Evolutionary conservation across 2,113 vertebrate genomes (phyloP), one percentile per base, ranked within the genome.

Genomic region (Lepisosteus oculatus): DNA sequence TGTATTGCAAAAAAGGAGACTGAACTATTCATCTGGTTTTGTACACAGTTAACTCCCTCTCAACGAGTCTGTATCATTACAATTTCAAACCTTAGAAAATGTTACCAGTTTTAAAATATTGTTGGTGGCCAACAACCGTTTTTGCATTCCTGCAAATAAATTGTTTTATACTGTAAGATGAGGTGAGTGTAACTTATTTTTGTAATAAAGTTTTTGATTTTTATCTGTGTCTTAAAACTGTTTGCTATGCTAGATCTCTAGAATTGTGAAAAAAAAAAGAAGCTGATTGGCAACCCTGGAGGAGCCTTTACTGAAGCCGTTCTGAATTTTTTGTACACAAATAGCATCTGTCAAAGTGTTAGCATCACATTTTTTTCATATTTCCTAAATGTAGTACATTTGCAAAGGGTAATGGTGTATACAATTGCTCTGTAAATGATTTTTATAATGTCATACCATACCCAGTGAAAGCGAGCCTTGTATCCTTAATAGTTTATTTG

Each of bases 181-280:
- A 98, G 96, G 97, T 95, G 97, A 98, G 97, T 99, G 96, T 99
- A 99, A 98, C 96, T 98, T 99, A 99, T 99, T 99, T 99, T 99
- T 99, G 96, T 99, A 99, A 98, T 99, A 99, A 99, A 98, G 95
- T 96, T 98, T 98, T 98, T 98, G 96, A 97, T 98, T 92, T 92
- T 85, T 91, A 91, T 90, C 77, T 79, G 84, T 88, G 90, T 89
- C 85, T 81, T 89, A 55, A 65, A 43, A 83, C 78, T 88, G 81
- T 83, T 87, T 89, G 81, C 54, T 54, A 62, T 72, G 54, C 61
- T 68, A 41, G 61, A 15, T 69, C 62, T 73, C n/a, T n/a, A 59
- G 11, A 14, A 59, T 4, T 59, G 56, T 59, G 2, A 29, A 29
- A 29, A 29, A 29, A 29, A 29, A 29, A 29, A 29, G 1, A 29